Evolutionary conservation across 2,888 invertebrate species (phyloP), one percentile per base, ranked within the genome.

Genomic region (Lasiommata megera): DNA sequence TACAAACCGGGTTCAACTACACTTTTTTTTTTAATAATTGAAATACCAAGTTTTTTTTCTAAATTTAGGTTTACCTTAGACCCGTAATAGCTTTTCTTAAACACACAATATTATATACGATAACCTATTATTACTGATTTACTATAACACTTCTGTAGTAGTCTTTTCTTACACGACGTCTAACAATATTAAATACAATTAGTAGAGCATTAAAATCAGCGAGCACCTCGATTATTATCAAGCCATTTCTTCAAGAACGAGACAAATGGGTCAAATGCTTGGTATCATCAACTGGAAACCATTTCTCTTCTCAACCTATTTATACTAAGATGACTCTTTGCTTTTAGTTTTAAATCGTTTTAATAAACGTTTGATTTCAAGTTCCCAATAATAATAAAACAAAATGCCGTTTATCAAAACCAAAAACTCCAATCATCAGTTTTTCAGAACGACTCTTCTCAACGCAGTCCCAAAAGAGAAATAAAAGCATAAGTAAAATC

Each of bases 241-340:
- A 8, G 44, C 28, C 28, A 29, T 14, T 44, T 23, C 8, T 43
- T 14, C 43, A 23, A 43, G 41, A 17, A 31, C 29, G 11, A 18
- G 23, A 28, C 16, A 14, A 50, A 58, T 50, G 17, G 43, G 50
- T 54, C 50, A 41, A 16, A 58, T 46, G 38, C 9, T 43, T 18
- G 29, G 40, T 34, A 38, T 50, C 31, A 38, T 48, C 50, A 23
- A 38, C 23, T 37, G 43, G 12, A 6, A 28, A 43, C 12, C 12
- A 23, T 41, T 41, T 43, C n/a, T n/a, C 43, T n/a, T 12, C 23
- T 14, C 12, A 9, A 12, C 3, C 28, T 28, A 43, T 43, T 43
- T 43, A 43, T 43, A 28, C 28, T 28, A 14, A 43, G 28, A 41
- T n/a, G n/a, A n/a, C n/a, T n/a, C n/a, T n/a, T n/a, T n/a, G n/a